Evolutionary conservation across 2,113 vertebrate genomes (phyloP).

Genomic region (Mugil cephalus): DNA sequence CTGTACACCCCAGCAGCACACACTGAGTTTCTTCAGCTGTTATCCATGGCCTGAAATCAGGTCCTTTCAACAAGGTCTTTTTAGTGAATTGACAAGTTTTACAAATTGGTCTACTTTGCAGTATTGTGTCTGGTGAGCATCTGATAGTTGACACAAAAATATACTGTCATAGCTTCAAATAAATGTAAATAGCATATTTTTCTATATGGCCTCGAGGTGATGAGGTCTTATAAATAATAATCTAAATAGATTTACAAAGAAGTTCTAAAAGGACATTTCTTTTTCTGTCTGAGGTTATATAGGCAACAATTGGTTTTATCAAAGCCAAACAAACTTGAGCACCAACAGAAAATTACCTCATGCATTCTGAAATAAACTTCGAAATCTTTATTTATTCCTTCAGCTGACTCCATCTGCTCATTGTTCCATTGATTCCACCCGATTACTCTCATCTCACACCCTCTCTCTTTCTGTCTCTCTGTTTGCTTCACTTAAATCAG

Average conservation of each 20-base stretch:
- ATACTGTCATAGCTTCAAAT: too few relatives aligned
- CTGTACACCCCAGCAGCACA: too few relatives aligned
- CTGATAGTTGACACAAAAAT: too few relatives aligned
- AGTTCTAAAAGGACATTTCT: neutral
- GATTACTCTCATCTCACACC: constrained; percentile 53
- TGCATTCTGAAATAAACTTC: constrained; percentile 7
- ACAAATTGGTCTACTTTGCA: too few relatives aligned
- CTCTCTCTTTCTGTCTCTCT: constrained; percentile 21
- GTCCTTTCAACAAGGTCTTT: too few relatives aligned
- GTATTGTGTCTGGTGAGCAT: too few relatives aligned
- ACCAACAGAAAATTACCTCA: neutral
- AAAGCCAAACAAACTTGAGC: constrained; percentile 10
- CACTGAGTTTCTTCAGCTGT: too few relatives aligned
- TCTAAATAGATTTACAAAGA: constrained; percentile 7
- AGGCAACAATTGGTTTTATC: neutral
- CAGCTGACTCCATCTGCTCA: constrained; percentile 49
- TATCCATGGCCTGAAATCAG: too few relatives aligned
- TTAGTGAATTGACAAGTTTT: too few relatives aligned
- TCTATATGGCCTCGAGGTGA: neutral
- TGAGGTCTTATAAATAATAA: neutral
- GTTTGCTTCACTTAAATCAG: constrained; percentile 48
- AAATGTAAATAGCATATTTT: too few relatives aligned
- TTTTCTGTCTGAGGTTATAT: neutral
- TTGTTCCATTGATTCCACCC: constrained; percentile 45
- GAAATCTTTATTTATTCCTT: constrained; percentile 31